Conservation (phyloP, 2,797 vertebrate genomes). For the Jordanella pulchra region DNA sequence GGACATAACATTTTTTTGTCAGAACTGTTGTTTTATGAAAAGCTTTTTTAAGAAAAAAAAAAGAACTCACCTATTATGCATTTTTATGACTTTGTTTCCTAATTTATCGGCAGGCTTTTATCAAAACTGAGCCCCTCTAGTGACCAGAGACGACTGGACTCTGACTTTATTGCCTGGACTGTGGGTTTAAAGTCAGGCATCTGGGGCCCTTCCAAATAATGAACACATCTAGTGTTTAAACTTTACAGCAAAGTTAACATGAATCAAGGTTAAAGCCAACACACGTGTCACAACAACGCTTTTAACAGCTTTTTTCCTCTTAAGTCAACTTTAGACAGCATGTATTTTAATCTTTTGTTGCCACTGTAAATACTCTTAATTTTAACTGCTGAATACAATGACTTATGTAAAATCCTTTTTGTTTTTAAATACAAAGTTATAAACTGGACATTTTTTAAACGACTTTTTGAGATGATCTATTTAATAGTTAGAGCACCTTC, state of each 20-base stretch:
- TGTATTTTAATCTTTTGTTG: conserved; percentile 2
- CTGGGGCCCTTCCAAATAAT: conserved; percentile 20
- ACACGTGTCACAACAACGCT: background rate
- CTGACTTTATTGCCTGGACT: conserved; percentile 12
- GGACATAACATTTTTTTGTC: conserved; percentile 16
- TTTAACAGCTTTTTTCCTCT: background rate
- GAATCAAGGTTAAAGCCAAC: conserved; percentile 45
- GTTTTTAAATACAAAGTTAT: background rate
- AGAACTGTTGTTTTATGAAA: conserved; percentile 19
- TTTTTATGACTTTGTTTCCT: conserved; percentile 36
- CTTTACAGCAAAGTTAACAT: conserved; percentile 18
- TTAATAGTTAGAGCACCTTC: background rate
- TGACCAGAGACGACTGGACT: conserved; percentile 11
- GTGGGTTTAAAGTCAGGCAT: conserved; percentile 13
- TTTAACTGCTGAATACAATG: conserved; percentile 21
- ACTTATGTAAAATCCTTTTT: conserved; percentile 7
- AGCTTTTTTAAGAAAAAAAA: too few relatives aligned
- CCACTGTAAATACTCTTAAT: conserved; percentile 52
- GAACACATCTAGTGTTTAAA: conserved; percentile 18
- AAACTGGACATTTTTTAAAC: background rate
- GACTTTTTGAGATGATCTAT: background rate
- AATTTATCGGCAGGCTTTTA: conserved; percentile 41
- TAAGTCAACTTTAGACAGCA: background rate
- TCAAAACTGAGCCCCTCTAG: conserved; percentile 12
- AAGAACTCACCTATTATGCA: conserved; percentile 33